Percentiles rank a stretch among this genome's conserved stretches.
Evolutionary conservation across 1,140 invertebrate species (phyloP).

Genomic region (Lithobius niger): DNA sequence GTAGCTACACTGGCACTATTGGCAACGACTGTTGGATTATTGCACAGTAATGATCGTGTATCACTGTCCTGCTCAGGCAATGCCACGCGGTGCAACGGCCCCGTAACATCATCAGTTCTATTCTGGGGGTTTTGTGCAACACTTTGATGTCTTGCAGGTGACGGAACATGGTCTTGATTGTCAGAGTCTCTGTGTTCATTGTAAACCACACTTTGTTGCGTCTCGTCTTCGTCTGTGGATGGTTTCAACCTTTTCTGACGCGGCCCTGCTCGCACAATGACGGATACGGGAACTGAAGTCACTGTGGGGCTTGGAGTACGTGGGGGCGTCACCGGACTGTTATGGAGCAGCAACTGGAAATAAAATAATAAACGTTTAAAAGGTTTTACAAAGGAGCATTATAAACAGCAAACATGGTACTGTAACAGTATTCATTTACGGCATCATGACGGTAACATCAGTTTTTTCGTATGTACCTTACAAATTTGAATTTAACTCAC

Average conservation of each 20-base stretch:
- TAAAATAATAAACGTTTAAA: neutral
- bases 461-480: neutral
- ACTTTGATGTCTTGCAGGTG: neutral
- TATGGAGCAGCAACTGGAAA: slow-evolving; percentile 30
- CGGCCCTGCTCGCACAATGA: slow-evolving; percentile 73
- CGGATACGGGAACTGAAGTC: slow-evolving; percentile 39
- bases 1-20: too few relatives aligned
- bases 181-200: neutral
- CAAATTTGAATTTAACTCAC: neutral
- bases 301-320: slow-evolving; percentile 31
- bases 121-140: slow-evolving; percentile 33
- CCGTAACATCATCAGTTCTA: too few relatives aligned
- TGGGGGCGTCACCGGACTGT: slow-evolving; percentile 32
- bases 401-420: neutral
- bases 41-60: slow-evolving; percentile 7
- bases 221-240: slow-evolving; percentile 47
- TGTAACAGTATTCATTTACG: neutral
- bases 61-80: neutral
- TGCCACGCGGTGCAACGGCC: too few relatives aligned
- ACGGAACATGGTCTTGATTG: too few relatives aligned
- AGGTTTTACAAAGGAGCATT: neutral
- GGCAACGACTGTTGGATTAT: too few relatives aligned
- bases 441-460: neutral
- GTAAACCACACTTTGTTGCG: slow-evolving; percentile 38
- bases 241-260: slow-evolving; percentile 21